Evolutionary conservation across 2,113 vertebrate species (phyloP).

Genomic region (Tenrec ecaudatus): DNA sequence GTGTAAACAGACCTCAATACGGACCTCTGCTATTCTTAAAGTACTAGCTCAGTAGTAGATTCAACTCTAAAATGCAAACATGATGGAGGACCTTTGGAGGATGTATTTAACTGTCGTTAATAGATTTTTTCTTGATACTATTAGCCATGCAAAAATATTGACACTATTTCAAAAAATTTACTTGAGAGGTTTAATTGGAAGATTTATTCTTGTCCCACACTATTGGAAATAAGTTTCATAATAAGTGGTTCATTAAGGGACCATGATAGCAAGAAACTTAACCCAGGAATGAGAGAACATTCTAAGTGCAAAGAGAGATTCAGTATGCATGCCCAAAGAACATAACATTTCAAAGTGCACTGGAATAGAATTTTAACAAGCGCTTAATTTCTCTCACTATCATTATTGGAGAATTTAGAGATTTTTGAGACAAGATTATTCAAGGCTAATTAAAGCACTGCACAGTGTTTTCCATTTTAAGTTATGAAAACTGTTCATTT

Average conservation of each 20-base stretch:
- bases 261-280: neutral
- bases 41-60: neutral
- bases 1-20: neutral
- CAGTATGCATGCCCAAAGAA: neutral
- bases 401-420: neutral
- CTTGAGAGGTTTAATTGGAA: neutral
- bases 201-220: neutral
- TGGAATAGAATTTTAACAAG: neutral
- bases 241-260: neutral
- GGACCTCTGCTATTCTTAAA: too few species aligned
- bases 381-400: neutral
- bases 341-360: neutral
- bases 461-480: neutral
- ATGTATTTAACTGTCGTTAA: neutral
- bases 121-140: neutral
- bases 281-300: neutral
- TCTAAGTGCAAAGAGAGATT: slow-evolving; percentile 23
- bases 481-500: neutral
- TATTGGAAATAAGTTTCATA: neutral
- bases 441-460: neutral
- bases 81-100: neutral
- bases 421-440: neutral
- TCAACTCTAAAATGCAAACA: neutral
- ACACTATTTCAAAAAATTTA: neutral
- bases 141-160: neutral